Evolutionary conservation across 2,797 vertebrate species (phyloP).

Genomic region (Rhabdophis nuchalis): DNA sequence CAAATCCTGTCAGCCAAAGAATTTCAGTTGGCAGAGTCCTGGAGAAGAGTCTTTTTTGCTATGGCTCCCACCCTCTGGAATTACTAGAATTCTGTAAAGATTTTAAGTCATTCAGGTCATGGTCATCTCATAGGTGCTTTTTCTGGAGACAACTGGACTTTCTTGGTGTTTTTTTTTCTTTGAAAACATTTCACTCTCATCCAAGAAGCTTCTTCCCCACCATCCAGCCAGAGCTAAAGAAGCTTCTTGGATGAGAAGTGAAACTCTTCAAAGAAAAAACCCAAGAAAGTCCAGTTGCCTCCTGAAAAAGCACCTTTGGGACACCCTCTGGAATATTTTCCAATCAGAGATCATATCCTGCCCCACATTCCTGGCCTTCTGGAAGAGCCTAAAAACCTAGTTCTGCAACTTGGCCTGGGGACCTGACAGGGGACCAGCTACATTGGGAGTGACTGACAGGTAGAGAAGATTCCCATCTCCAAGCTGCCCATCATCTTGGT

Average conservation of each 20-base stretch:
- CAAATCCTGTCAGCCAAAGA: not conserved
- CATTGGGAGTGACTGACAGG: not conserved
- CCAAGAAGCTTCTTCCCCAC: too few relatives aligned
- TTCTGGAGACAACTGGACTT: too few relatives aligned
- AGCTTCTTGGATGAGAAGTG: too few relatives aligned
- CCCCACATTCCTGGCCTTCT: not conserved
- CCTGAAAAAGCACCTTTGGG: too few relatives aligned
- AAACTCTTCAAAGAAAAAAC: too few relatives aligned
- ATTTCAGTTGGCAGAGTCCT: not conserved
- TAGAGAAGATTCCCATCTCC: not conserved
- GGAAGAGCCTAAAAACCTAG: not conserved
- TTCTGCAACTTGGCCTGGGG: not conserved
- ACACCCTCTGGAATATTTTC: not conserved
- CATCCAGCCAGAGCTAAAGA: too few relatives aligned
- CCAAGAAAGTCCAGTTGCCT: too few relatives aligned
- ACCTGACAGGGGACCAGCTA: not conserved
- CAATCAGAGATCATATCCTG: not conserved
- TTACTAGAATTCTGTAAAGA: too few relatives aligned
- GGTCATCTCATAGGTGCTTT: too few relatives aligned
- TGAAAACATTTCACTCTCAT: too few relatives aligned
- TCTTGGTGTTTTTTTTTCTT: too few relatives aligned
- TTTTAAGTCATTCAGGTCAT: too few relatives aligned
- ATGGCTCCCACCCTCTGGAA: not conserved
- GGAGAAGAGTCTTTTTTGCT: not conserved
- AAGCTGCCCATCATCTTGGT: not conserved